Percentiles rank a stretch among this genome's conserved stretches.
These are phyloP conservation scores for Diachasmimorpha longicaudata DNA, from an alignment of 1,140 invertebrate genomes.

Conservation along the genomic window DNA sequence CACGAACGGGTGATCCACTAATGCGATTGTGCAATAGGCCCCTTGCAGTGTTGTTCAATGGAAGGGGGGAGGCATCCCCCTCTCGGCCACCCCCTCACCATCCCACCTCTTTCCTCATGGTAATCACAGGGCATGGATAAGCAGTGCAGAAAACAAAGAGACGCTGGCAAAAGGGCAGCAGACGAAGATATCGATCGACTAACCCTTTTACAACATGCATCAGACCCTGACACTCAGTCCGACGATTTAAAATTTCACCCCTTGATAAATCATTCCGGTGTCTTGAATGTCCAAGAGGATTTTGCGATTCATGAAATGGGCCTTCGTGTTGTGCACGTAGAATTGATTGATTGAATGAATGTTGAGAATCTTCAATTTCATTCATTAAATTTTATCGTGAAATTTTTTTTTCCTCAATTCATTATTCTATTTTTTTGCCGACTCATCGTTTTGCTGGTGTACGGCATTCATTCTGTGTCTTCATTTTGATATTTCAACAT, in stretches of 20 bases:
- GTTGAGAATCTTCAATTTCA: no score
- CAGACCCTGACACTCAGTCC: neutral
- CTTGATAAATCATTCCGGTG: neutral
- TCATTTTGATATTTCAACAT: no score
- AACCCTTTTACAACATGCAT: neutral
- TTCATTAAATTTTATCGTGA: no score
- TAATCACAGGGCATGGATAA: conserved; percentile 2
- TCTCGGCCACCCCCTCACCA: neutral
- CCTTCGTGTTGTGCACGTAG: no score
- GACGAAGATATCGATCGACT: conserved; percentile 8
- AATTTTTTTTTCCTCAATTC: no score
- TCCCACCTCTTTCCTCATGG: neutral
- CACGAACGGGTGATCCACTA: neutral
- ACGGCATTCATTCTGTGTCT: no score
- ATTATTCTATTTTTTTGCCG: no score
- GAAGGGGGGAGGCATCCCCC: neutral
- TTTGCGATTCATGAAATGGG: no score
- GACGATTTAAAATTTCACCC: neutral
- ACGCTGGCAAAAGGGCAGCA: neutral
- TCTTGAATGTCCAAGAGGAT: neutral
- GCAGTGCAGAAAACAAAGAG: neutral
- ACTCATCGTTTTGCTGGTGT: no score
- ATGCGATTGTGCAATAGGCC: conserved; percentile 1
- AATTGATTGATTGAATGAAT: no score
- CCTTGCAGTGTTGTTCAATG: neutral